Conservation (phyloP, 1,140 invertebrate species). For the Nilaparvata lugens region DNA sequence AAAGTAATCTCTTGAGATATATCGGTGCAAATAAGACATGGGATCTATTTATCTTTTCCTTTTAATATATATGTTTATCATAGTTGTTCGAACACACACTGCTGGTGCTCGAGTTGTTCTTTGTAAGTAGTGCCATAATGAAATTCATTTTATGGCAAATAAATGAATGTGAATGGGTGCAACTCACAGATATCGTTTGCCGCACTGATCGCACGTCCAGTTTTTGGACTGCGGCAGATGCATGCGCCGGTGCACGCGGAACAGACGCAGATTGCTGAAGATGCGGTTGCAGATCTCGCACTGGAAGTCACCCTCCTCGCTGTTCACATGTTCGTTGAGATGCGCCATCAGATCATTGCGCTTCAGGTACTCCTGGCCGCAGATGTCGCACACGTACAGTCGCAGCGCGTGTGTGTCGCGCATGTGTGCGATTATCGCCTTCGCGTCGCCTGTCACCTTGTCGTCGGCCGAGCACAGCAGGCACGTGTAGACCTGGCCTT, state of each 20-base stretch:
- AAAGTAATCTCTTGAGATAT: too few relatives aligned
- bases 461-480: constrained; percentile 44
- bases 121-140: too few relatives aligned
- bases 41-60: too few relatives aligned
- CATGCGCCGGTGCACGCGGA: constrained; percentile 51
- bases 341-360: constrained; percentile 52
- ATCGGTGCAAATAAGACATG: too few relatives aligned
- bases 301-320: constrained; percentile 49
- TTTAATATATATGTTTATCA: too few relatives aligned
- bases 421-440: constrained; percentile 49
- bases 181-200: constrained; percentile 47
- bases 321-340: constrained; percentile 52
- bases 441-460: constrained; percentile 41
- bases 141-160: too few relatives aligned
- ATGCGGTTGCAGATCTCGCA: constrained; percentile 55
- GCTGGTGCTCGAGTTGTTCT: too few relatives aligned
- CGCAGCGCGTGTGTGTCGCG: constrained; percentile 47
- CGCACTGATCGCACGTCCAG: constrained; percentile 52
- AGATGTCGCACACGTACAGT: constrained; percentile 61
- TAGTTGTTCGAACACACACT: too few relatives aligned
- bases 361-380: constrained; percentile 52
- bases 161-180: background rate
- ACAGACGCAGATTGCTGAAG: constrained; percentile 49
- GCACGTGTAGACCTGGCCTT: constrained; percentile 46
- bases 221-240: constrained; percentile 51